Base-by-base conservation (phyloP, 2,113 vertebrate species). In the Phalacrocorax aristotelis region DNA sequence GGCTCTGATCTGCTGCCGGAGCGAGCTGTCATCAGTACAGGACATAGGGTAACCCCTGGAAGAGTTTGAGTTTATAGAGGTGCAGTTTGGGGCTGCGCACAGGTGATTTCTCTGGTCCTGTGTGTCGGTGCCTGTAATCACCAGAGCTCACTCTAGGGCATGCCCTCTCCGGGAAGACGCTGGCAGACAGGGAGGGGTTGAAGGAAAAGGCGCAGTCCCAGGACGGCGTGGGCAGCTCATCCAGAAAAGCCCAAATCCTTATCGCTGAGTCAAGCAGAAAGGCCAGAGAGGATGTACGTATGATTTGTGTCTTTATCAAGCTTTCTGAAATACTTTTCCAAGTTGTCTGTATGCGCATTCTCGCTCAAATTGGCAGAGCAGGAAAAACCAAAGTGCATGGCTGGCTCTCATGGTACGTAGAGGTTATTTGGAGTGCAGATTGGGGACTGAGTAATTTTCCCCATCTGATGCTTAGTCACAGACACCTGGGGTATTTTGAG, bases 381-480 rank as follows among this genome's bases (percentile, higher is more conserved):
- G 29, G 23, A 2, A 17, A 68, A 88, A 87, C 12, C 40, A 46
- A 87, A 82, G 57, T 1, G 2, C 27, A 27, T 36, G 66, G 26
- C 46, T 81, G 71, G 46, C 70, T 93, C 32, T 11, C 6, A 29
- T 11, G 3, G 15, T n/a, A 15, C 5, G 0, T 4, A 11, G 81
- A 74, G 61, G 46, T 92, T 61, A 54, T 15, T 75, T 32, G 3
- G 7, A 84, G 83, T 32, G 49, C 87, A 64, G n/a, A 17, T 2
- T 22, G 57, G 49, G 42, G 51, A 22, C 82, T 66, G 87, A 93
- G 75, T 84, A 72, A 93, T 89, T 61, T 61, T 57, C 82, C 66
- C 84, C 77, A 38, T 60, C 29, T 68, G 70, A 87, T 83, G 84
- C 71, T 94, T 62, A 82, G 58, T 62, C 91, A 54, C 57, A 79